Evolutionary conservation across 2,113 vertebrate genomes (phyloP), one percentile per base, ranked within the genome.

Genomic region (Saimiri boliviensis): DNA sequence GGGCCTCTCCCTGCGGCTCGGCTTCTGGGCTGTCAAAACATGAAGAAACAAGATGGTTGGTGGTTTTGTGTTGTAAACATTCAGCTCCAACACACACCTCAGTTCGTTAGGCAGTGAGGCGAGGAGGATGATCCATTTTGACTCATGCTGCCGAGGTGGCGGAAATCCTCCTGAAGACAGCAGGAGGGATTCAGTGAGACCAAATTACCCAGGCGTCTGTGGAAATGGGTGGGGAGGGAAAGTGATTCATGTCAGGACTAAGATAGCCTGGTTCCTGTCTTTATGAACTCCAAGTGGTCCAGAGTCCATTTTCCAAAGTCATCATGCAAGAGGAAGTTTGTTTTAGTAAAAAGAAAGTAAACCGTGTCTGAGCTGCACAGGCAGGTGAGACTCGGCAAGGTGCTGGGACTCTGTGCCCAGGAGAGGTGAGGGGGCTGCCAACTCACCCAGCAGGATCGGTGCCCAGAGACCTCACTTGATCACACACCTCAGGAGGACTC

Each of bases 261-360:
- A 96, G 97, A 96, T 97, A 96, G 96, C 87, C 71, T 89, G 37
- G 35, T 84, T 94, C 96, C 97, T 74, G 87, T 92, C 82, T 76
- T 93, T 60, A 20, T 82, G 45, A 97, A 92, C 73, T 80, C 88
- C 35, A 58, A 96, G 88, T 2, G 66, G 91, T 97, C 82, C 96
- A 93, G 80, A 98, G 98, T 97, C 94, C 96, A 89, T 91, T 90
- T 97, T 94, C 95, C 95, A 77, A 95, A 97, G 92, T 91, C 96
- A 95, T 94, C 45, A n/a, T 79, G 60, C 95, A 93, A 90, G 68
- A 92, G 93, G 96, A 97, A 97, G 93, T 96, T 80, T 40, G 40
- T 95, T 83, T 94, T 85, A 76, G 94, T 95, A 96, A 97, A 96
- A 76, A 95, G 96, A 98, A 98, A 98, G 98, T 91, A 93, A 97